Evolutionary conservation across 2,113 vertebrate species (phyloP).

Genomic region (Stegostoma tigrinum): DNA sequence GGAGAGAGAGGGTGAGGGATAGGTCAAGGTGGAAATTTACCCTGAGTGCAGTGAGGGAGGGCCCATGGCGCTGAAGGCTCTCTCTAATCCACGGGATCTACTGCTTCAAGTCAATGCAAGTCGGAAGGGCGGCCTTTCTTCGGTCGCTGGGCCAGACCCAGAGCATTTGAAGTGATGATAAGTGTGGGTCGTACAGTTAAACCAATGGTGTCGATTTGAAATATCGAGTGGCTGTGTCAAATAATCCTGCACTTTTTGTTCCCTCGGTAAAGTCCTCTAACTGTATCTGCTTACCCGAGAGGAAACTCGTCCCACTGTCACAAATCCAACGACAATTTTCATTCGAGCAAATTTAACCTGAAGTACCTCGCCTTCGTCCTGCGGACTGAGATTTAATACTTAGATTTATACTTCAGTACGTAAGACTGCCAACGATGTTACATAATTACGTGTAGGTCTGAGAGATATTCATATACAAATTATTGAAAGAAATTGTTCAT

Average conservation of each 20-base stretch:
- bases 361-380: not conserved
- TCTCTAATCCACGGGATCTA: not conserved
- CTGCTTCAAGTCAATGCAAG: not conserved
- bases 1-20: not conserved
- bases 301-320: not conserved
- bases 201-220: not conserved
- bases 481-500: not conserved
- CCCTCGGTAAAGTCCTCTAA: not conserved
- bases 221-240: not conserved
- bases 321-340: not conserved
- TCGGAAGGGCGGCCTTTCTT: not conserved
- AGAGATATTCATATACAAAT: not conserved
- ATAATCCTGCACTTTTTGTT: not conserved
- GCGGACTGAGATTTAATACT: not conserved
- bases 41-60: not conserved
- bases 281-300: not conserved
- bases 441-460: not conserved
- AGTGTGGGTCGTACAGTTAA: not conserved
- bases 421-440: not conserved
- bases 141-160: not conserved
- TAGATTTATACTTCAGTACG: not conserved
- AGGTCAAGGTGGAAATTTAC: not conserved
- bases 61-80: not conserved
- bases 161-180: not conserved
- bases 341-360: not conserved